Base-by-base conservation (phyloP, 2,113 vertebrate genomes). In the Polypterus bichir region DNA sequence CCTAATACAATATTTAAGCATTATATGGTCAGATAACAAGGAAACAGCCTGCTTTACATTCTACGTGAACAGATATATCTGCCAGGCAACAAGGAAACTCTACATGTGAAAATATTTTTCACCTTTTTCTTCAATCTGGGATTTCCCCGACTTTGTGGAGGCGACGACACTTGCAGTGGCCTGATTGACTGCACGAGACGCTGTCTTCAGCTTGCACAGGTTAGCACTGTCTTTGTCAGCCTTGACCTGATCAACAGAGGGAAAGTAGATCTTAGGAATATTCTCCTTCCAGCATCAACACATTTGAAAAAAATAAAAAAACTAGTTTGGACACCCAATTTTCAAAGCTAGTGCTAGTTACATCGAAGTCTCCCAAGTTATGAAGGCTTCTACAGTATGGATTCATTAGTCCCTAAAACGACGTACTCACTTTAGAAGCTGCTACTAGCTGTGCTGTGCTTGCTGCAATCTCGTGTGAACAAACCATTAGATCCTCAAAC, bases 361-460 rank as follows among this genome's bases (percentile, higher is more conserved):
- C n/a, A 27, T n/a, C n/a, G n/a, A 27, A 27, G 27, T 27, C 27
- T 27, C 27, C 2, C 27, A 27, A 27, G 27, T 27, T 27, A 27
- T 27, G 27, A 27, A 27, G 27, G 27, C 7, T 10, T 53, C 27
- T 27, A 27, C 27, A 27, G 27, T 27, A 27, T 27, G 27, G 27
- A 27, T 27, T 27, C 27, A 27, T 27, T 27, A 27, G 27, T 27
- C 27, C 27, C 27, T 1, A 27, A 27, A 27, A 27, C 27, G 27
- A 27, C 2, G 27, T 27, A 55, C 69, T 69, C 74, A 97, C 95
- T 91, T 97, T 98, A 54, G 95, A 98, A 5, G 93, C 95, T 47
- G 95, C 95, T 51, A 98, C 95, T 0, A 98, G 87, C 70, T 98
- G 95, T 0, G 94, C 95, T 0, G 95, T 98, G 77, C 95, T 98